Conservation (phyloP, 2,113 vertebrate species). For the Eidolon helvum region DNA sequence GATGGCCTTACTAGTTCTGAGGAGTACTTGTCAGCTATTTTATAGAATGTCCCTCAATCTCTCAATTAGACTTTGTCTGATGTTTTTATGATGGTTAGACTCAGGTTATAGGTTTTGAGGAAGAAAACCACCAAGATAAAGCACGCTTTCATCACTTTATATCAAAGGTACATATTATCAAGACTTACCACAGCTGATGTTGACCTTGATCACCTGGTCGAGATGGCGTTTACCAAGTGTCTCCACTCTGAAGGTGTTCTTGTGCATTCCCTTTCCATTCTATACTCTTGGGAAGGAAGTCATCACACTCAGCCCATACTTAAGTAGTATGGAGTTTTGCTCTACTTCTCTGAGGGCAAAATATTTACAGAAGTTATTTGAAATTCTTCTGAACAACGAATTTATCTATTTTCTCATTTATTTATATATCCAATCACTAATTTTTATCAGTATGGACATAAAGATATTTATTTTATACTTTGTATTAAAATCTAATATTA, state of each 20-base stretch:
- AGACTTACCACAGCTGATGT: no score
- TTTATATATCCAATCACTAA: background rate
- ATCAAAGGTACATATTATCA: background rate
- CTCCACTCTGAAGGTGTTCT: no score
- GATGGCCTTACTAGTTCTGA: background rate
- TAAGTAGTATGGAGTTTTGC: background rate
- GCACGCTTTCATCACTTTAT: background rate
- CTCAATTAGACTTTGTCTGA: background rate
- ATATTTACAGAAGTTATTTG: background rate
- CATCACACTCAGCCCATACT: background rate
- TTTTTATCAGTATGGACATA: background rate
- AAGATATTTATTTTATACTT: background rate
- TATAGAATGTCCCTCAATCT: background rate
- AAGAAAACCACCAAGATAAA: background rate
- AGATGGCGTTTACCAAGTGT: background rate
- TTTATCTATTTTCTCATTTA: background rate
- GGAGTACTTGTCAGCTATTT: background rate
- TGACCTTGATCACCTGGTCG: background rate
- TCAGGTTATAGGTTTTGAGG: background rate
- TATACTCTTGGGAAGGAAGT: background rate
- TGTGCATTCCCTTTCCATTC: accelerated
- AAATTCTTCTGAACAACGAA: background rate
- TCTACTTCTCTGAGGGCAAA: background rate
- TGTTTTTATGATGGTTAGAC: background rate
- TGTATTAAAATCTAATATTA: background rate